These are phyloP conservation scores for Desoria tigrina DNA, from an alignment of 2,888 invertebrate species.

Conservation along the genomic window DNA sequence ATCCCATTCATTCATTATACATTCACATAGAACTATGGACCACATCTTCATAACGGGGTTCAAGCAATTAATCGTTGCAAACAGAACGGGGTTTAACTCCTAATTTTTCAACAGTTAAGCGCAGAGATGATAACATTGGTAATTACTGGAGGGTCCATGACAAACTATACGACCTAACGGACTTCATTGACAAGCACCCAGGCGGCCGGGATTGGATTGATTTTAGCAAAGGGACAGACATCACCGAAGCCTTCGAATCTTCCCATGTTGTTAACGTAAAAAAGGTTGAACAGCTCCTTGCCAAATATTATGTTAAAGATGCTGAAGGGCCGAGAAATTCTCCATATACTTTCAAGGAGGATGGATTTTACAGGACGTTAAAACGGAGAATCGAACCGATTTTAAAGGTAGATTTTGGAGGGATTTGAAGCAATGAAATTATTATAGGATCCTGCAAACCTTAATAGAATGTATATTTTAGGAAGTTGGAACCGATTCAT, in stretches of 20 bases:
- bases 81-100: no score
- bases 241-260: constrained; percentile 55
- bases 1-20: no score
- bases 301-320: constrained; percentile 49
- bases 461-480: no score
- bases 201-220: constrained; percentile 77
- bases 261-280: constrained; percentile 54
- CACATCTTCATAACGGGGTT: no score
- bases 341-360: constrained; percentile 54
- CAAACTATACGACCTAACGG: constrained; percentile 78
- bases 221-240: constrained; percentile 55
- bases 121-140: constrained; percentile 67
- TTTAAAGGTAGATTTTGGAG: constrained; percentile 26
- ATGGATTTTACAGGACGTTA: constrained; percentile 54
- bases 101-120: no score
- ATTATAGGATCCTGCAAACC: background rate
- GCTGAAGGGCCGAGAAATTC: constrained; percentile 50
- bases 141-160: constrained; percentile 77
- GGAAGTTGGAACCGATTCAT: constrained; percentile 48
- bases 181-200: constrained; percentile 79
- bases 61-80: no score
- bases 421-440: background rate
- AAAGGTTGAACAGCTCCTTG: constrained; percentile 41
- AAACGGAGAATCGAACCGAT: constrained; percentile 47
- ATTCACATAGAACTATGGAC: no score